A percentile compares a stretch with the other conserved stretches of the same genome.
phyloP scores from a whole-genome alignment of 2,888 invertebrate species.

The Drosophila melanocephala region DNA sequence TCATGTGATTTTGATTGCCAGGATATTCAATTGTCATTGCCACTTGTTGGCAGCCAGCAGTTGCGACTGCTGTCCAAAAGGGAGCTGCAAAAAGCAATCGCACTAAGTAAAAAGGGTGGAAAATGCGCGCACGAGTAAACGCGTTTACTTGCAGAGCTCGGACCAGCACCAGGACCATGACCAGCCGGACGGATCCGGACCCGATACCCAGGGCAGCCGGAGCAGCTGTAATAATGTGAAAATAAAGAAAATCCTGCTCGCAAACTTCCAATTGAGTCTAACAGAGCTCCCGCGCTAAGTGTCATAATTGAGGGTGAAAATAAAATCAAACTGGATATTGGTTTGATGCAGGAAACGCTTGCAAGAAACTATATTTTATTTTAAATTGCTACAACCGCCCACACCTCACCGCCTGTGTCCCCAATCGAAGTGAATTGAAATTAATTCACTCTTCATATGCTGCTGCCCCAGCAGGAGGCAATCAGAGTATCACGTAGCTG shows the following conservation, averaged over 20 bases:
- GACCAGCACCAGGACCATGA: not conserved
- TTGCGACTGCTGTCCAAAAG: conserved; percentile 9
- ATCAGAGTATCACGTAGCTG: conserved; percentile 48
- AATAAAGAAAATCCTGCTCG: conserved; percentile 56
- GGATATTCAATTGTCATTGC: conserved; percentile 78
- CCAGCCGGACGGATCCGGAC: not conserved
- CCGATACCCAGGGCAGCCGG: not conserved
- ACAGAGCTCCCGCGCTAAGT: conserved; percentile 12
- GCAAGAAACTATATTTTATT: conserved; percentile 12
- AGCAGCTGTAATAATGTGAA: conserved; percentile 50
- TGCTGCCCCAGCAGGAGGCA: not conserved
- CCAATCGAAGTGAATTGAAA: conserved; percentile 45
- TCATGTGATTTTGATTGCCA: conserved; percentile 80
- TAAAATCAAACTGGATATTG: conserved; percentile 15
- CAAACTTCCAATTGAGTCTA: conserved; percentile 55
- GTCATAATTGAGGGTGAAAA: conserved; percentile 41
- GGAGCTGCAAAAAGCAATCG: conserved; percentile 54
- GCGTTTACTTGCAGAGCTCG: conserved; percentile 12
- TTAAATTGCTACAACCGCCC: conserved; percentile 13
- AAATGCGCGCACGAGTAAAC: conserved; percentile 66
- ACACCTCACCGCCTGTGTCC: not conserved
- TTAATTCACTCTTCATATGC: conserved; percentile 50
- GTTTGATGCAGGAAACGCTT: conserved; percentile 3
- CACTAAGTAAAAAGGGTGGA: conserved; percentile 65
- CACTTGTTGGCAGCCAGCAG: conserved; percentile 73